Evolutionary conservation across 2,113 vertebrate species (phyloP).

Genomic region (Serinus canaria): DNA sequence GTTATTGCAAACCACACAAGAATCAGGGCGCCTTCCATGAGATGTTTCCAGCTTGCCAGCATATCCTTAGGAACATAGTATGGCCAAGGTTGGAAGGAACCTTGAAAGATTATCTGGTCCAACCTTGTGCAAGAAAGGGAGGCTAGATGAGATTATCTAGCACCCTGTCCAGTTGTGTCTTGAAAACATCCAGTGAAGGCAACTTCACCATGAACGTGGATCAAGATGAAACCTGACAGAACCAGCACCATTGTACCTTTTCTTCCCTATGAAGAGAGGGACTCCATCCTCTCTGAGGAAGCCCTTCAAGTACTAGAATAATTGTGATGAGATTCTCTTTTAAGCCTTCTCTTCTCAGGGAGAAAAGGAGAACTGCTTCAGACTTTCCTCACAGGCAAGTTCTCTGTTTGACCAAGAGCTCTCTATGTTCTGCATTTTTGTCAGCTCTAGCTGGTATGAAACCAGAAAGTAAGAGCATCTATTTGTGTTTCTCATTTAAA

Average conservation of each 20-base stretch:
- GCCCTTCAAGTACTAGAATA: not conserved
- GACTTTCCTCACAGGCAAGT: not conserved
- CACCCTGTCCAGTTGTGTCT: fast-evolving
- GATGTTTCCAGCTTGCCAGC: not conserved
- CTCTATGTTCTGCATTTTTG: not conserved
- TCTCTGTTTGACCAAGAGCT: not conserved
- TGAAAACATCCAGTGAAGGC: not conserved
- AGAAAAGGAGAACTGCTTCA: not conserved
- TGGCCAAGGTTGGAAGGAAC: not conserved
- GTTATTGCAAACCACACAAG: not conserved
- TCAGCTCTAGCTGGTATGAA: not conserved
- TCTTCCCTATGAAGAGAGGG: not conserved
- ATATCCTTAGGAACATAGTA: not conserved
- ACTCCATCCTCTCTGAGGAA: not conserved
- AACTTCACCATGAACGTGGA: not conserved
- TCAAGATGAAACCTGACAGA: not conserved
- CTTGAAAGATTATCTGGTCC: not conserved
- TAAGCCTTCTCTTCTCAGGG: not conserved
- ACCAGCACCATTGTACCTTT: not conserved
- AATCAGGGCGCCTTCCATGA: not conserved
- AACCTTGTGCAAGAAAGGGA: not conserved
- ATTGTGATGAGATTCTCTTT: not conserved
- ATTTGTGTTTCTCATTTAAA: not conserved
- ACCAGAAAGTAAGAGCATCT: not conserved
- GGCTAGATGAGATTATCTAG: not conserved